These are phyloP conservation scores for Falco punctatus DNA, from an alignment of 2,113 vertebrate species.

Conservation along the genomic window DNA sequence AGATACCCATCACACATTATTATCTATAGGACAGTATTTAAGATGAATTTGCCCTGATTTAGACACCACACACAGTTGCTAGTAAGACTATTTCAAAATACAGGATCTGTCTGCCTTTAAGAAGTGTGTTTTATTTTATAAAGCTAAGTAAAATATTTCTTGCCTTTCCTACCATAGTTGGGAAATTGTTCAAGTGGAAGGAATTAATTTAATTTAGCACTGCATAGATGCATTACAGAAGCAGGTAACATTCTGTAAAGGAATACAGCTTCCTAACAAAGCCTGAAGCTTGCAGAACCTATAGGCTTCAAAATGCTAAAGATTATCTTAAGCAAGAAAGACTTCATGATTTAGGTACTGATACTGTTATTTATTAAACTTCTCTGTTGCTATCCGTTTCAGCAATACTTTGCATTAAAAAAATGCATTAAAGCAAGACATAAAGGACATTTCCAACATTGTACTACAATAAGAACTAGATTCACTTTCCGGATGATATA, in stretches of 20 bases:
- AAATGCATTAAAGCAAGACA: neutral
- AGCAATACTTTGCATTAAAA: neutral
- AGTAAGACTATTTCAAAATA: neutral
- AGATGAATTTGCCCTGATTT: neutral
- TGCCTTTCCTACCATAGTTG: neutral
- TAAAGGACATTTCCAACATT: neutral
- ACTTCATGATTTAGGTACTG: neutral
- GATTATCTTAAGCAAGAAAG: neutral
- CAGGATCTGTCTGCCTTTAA: neutral
- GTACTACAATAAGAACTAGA: neutral
- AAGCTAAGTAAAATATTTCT: neutral
- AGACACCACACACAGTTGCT: neutral
- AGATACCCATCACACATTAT: neutral
- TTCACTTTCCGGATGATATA: neutral
- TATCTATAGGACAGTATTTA: neutral
- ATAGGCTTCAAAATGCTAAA: neutral
- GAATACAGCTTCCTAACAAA: neutral
- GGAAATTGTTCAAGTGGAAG: neutral
- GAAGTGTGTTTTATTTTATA: neutral
- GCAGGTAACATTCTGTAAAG: neutral
- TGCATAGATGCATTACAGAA: neutral
- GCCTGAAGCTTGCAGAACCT: neutral
- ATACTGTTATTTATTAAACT: neutral
- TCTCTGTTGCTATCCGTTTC: neutral
- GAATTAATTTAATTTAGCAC: neutral